Evolutionary conservation across 1,140 invertebrate genomes (phyloP).

Genomic region (Philotrypesis tridentata): DNA sequence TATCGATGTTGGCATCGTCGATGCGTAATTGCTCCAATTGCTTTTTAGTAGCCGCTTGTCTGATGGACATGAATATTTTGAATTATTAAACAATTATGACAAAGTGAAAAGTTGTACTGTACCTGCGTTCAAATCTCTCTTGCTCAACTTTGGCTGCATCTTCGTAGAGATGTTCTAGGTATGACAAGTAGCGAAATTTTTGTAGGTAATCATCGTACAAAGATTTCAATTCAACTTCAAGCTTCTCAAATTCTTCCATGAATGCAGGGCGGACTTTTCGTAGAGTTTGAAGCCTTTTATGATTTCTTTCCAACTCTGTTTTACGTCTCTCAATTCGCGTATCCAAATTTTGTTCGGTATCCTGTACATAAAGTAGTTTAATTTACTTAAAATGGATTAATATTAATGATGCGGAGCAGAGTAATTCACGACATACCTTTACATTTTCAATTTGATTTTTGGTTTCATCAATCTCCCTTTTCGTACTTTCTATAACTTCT

Average conservation of each 20-base stretch:
- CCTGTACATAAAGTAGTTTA: constrained; percentile 54
- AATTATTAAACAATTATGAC: neutral
- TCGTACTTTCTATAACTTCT: constrained; percentile 80
- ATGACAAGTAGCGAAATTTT: constrained; percentile 90
- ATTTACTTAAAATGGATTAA: constrained; percentile 5
- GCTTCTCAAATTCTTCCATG: constrained; percentile 95
- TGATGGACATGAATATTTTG: constrained; percentile 40
- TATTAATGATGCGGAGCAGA: too few relatives aligned
- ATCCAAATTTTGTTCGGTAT: constrained; percentile 84
- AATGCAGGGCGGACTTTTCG: constrained; percentile 98
- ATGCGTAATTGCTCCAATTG: constrained; percentile 73
- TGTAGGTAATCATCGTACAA: constrained; percentile 92
- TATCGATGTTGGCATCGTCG: constrained; percentile 71
- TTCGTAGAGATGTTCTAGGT: constrained; percentile 84
- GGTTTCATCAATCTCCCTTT: constrained; percentile 82
- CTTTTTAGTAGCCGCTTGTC: constrained; percentile 73
- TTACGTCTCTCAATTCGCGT: constrained; percentile 93
- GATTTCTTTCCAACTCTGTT: constrained; percentile 92
- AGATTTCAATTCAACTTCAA: constrained; percentile 89
- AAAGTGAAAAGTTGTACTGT: constrained; percentile 6
- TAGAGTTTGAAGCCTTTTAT: constrained; percentile 93
- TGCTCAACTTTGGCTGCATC: constrained; percentile 81
- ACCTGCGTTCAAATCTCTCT: constrained; percentile 78
- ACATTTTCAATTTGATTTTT: constrained; percentile 88
- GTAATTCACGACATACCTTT: constrained; percentile 74